Evolutionary conservation across 2,797 vertebrate genomes (phyloP).

Genomic region (Sphenopsis melanotis): DNA sequence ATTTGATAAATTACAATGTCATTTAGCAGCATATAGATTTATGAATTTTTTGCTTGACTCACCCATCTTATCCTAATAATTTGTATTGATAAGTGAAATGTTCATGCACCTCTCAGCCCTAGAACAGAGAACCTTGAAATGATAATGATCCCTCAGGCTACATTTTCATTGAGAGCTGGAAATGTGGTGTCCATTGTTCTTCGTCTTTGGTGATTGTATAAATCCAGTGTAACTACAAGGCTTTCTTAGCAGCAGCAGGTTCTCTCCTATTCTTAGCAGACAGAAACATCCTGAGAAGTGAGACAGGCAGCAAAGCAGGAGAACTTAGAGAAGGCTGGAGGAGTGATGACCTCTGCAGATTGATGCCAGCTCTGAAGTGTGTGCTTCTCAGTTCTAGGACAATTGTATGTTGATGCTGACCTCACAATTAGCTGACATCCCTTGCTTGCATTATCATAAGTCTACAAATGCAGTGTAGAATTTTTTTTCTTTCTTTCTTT

Average conservation of each 20-base stretch:
- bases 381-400: background rate
- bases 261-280: background rate
- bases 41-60: conserved; percentile 38
- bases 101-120: background rate
- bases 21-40: conserved; percentile 14
- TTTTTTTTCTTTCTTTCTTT: background rate
- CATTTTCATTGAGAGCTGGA: background rate
- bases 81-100: conserved; percentile 30
- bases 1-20: conserved; percentile 47
- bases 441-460: background rate
- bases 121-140: conserved; percentile 4
- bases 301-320: background rate
- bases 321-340: background rate
- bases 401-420: background rate
- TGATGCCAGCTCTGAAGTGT: background rate
- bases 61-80: background rate
- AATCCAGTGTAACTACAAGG: background rate
- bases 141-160: background rate
- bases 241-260: background rate
- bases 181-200: background rate
- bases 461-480: background rate
- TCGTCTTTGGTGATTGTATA: background rate
- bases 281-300: background rate
- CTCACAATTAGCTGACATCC: background rate
- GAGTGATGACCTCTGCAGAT: background rate